Conservation (phyloP, 2,888 invertebrate genomes). For the Athetis lepigone region DNA sequence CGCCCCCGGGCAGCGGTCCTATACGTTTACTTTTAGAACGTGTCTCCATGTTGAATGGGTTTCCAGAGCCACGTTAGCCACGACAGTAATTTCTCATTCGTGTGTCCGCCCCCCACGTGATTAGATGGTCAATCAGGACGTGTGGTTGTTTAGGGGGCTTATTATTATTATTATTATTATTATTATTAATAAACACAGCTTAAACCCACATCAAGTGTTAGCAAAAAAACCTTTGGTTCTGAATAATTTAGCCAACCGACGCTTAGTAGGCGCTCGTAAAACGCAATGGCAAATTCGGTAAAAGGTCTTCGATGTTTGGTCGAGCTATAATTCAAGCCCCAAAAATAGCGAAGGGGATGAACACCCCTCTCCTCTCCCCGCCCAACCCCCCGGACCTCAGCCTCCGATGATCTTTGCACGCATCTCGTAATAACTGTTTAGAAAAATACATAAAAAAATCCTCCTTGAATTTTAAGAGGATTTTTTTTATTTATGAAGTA, state of each 20-base stretch:
- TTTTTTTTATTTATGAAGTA: slow-evolving; percentile 67
- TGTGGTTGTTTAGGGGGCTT: no score
- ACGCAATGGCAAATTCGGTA: slow-evolving; percentile 87
- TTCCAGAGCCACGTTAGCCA: no score
- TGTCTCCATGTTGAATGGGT: no score
- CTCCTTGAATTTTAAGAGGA: slow-evolving; percentile 69
- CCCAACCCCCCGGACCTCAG: slow-evolving; percentile 69
- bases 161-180: no score
- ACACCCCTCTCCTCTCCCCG: slow-evolving; percentile 63
- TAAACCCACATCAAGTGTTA: slow-evolving; percentile 74
- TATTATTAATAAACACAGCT: slow-evolving; percentile 75
- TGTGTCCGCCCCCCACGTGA: no score
- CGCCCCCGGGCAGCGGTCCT: no score
- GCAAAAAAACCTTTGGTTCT: slow-evolving; percentile 74
- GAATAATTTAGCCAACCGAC: slow-evolving; percentile 86
- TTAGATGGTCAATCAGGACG: no score
- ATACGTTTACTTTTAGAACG: no score
- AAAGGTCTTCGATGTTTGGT: slow-evolving; percentile 89
- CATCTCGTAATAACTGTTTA: slow-evolving; percentile 78
- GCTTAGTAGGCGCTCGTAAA: slow-evolving; percentile 87
- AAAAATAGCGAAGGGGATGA: slow-evolving; percentile 87
- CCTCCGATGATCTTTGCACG: slow-evolving; percentile 84
- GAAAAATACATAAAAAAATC: slow-evolving; percentile 78
- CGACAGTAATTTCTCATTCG: no score
- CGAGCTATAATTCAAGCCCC: slow-evolving; percentile 88